phyloP scores from a whole-genome alignment of 2,113 vertebrate genomes.

The Ptychochromis oligacanthus region DNA sequence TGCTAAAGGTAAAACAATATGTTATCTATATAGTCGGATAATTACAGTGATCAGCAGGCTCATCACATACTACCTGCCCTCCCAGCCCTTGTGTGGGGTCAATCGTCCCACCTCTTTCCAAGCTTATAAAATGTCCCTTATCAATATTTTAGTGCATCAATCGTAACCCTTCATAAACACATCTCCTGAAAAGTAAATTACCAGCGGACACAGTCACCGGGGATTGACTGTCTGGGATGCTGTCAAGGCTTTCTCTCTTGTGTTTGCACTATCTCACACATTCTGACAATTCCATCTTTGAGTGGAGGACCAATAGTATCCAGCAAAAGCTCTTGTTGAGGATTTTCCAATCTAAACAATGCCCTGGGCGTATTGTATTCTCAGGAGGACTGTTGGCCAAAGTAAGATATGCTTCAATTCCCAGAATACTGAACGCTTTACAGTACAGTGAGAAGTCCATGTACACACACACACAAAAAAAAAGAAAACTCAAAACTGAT shows the following conservation, averaged over 20 bases:
- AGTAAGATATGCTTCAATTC: slow-evolving; percentile 53
- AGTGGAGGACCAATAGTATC: slow-evolving; percentile 49
- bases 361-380: slow-evolving; percentile 73
- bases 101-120: slow-evolving; percentile 58
- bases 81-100: slow-evolving; percentile 50
- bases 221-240: slow-evolving; percentile 69
- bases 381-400: slow-evolving; percentile 61
- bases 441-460: slow-evolving; percentile 14
- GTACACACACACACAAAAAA: no score
- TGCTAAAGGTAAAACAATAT: not conserved
- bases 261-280: slow-evolving; percentile 56
- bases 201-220: slow-evolving; percentile 65
- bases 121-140: slow-evolving; percentile 75
- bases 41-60: slow-evolving; percentile 12
- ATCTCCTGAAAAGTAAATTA: slow-evolving; percentile 75
- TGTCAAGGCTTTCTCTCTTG: slow-evolving; percentile 48
- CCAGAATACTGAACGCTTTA: slow-evolving; percentile 32
- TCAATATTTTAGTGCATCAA: slow-evolving; percentile 79
- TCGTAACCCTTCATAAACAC: slow-evolving; percentile 76
- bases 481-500: not conserved
- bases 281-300: slow-evolving; percentile 63
- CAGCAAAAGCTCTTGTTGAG: slow-evolving; percentile 67
- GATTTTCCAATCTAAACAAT: slow-evolving; percentile 74
- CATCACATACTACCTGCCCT: slow-evolving; percentile 15
- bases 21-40: not conserved